Evolutionary conservation across 2,113 vertebrate species (phyloP).

Genomic region (Chaetodon auriga): DNA sequence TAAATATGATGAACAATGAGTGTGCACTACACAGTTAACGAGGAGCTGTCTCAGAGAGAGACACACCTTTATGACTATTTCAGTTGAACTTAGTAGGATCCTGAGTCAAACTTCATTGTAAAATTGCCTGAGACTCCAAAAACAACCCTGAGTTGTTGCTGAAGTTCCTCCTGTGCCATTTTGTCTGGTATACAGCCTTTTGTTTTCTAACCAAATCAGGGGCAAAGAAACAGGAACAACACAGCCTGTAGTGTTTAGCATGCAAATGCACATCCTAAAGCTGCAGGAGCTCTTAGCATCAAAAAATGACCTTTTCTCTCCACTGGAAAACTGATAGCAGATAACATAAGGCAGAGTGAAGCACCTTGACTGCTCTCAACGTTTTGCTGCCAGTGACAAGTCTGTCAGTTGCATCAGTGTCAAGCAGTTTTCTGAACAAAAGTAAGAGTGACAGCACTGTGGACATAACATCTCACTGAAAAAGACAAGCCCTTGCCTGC

Average conservation of each 20-base stretch:
- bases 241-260: slow-evolving; percentile 29
- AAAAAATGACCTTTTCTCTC: slow-evolving; percentile 2
- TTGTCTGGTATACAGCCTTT: slow-evolving; percentile 5
- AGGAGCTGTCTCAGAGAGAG: slow-evolving; percentile 8
- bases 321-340: slow-evolving; percentile 15
- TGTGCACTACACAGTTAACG: slow-evolving; percentile 1
- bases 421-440: background rate
- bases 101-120: background rate
- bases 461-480: slow-evolving; percentile 27
- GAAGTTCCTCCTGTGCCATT: background rate
- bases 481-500: slow-evolving; percentile 66
- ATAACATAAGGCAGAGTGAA: background rate
- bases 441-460: background rate
- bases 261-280: slow-evolving; percentile 64
- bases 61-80: slow-evolving; percentile 56
- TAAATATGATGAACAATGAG: slow-evolving; percentile 41
- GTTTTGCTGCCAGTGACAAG: background rate
- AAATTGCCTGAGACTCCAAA: background rate
- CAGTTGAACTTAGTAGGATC: background rate
- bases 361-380: background rate
- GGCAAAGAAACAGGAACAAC: slow-evolving; percentile 60
- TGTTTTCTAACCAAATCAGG: slow-evolving; percentile 74
- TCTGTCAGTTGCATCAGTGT: slow-evolving; percentile 21
- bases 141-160: background rate
- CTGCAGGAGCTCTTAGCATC: background rate